Evolutionary conservation across 92 coral and sea anemone genomes (phyloP).

Genomic region (Epizoanthus stellaris): DNA sequence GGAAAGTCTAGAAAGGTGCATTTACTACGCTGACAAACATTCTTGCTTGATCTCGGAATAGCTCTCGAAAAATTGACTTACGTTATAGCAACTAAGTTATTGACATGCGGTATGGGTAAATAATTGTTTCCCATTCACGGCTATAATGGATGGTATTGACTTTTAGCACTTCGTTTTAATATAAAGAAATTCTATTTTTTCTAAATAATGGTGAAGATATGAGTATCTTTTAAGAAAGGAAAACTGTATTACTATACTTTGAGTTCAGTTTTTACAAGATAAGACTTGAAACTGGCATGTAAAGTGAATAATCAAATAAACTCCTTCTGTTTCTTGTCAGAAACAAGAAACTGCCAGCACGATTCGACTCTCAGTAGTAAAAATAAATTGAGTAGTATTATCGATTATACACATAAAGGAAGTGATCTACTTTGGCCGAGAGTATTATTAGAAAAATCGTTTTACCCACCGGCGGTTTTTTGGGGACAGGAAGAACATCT

Average conservation of each 20-base stretch:
- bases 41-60: not conserved
- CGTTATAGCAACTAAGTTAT: not conserved
- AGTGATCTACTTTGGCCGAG: not conserved
- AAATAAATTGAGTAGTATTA: not conserved
- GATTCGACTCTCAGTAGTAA: not conserved
- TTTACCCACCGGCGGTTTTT: slow-evolving; percentile 36
- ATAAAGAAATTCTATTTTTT: not conserved
- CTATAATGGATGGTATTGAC: not conserved
- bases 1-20: not conserved
- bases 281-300: no score
- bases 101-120: not conserved
- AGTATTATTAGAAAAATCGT: not conserved
- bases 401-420: not conserved
- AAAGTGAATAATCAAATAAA: no score
- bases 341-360: no score
- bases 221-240: no score
- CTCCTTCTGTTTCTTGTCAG: no score
- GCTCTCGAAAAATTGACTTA: not conserved
- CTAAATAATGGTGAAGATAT: not conserved
- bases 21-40: not conserved
- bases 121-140: slow-evolving; percentile 4
- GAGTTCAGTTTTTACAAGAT: no score
- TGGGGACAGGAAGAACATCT: slow-evolving; percentile 23
- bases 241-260: no score
- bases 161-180: not conserved